Base-by-base conservation (phyloP, 1,140 invertebrate genomes). In the Papilio aristodemus region DNA sequence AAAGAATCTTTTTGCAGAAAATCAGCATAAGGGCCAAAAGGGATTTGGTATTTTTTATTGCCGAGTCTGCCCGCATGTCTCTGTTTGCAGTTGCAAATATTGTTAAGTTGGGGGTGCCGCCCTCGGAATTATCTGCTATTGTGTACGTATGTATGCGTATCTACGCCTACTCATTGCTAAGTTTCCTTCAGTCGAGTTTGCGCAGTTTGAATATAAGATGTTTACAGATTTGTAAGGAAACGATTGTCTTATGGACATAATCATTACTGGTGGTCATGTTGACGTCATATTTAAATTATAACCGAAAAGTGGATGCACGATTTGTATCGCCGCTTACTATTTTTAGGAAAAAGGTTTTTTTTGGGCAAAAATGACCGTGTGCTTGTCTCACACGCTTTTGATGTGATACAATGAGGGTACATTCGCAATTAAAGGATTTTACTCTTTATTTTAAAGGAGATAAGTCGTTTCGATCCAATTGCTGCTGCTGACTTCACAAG, bases 51-150 rank as follows among this genome's bases (percentile, higher is more conserved):
- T 50, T 75, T 81, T 80, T 76, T 78, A 70, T 79, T 71, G 66
- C n/a, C 67, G 62, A 69, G 70, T 25, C 46, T 59, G 72, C 81
- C 79, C 81, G 80, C 79, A 81, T 83, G 72, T 38, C 72, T 43
- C 37, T 82, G 79, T 82, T 84, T 82, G 77, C 70, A 77, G 72
- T 71, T 73, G 72, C 74, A 76, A 84, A 84, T 73, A 71, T 73
- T 68, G 73, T 76, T 60, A 76, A 46, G 60, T 46, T 54, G 64
- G 63, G 58, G 70, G 76, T 68, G 60, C 22, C 62, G 63, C 64
- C 62, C 69, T 37, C 59, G 11, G 71, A 71, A 72, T 76, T 70
- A 71, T 72, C 54, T 41, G 38, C 54, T 63, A 68, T 71, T 72
- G 64, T 71, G 41, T 62, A 27, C 9, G 1, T 37, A 59, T 22